Conservation (phyloP, 2,113 vertebrate genomes). For the Melanostigma gelatinosum region DNA sequence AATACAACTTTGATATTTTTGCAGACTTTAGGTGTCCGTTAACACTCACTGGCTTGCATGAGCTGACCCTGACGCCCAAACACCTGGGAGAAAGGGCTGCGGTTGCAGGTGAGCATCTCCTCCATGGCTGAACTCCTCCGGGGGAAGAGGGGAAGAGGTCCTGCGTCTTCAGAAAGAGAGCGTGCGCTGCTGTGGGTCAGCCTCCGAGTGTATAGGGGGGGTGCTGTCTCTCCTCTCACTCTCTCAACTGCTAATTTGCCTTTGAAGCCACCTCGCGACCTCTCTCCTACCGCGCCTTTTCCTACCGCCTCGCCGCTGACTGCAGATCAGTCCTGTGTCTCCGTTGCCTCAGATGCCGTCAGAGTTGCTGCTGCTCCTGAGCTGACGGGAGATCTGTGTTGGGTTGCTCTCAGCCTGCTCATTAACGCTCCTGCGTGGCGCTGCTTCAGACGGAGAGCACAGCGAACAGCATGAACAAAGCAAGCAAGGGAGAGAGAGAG, state of each 20-base stretch:
- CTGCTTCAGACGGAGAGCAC: constrained; percentile 71
- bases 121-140: constrained; percentile 73
- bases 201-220: neutral
- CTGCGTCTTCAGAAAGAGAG: constrained; percentile 27
- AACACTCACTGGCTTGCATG: constrained; percentile 86
- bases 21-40: neutral
- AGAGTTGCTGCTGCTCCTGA: constrained; percentile 49
- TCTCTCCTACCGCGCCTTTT: constrained; percentile 47
- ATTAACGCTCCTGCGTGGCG: constrained; percentile 64
- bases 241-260: constrained; percentile 43
- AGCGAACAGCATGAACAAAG: constrained; percentile 66
- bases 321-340: constrained; percentile 61
- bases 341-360: constrained; percentile 46
- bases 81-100: constrained; percentile 85
- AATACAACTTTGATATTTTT: constrained; percentile 17
- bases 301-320: constrained; percentile 42
- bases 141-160: constrained; percentile 17
- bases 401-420: constrained; percentile 55
- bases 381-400: constrained; percentile 67
- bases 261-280: constrained; percentile 55
- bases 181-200: constrained; percentile 61
- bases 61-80: constrained; percentile 86
- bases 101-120: constrained; percentile 83
- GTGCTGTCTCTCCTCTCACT: constrained; percentile 14
- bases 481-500: constrained; percentile 29